Conservation (phyloP, 2,797 vertebrate genomes). For the Crenuchus spilurus region DNA sequence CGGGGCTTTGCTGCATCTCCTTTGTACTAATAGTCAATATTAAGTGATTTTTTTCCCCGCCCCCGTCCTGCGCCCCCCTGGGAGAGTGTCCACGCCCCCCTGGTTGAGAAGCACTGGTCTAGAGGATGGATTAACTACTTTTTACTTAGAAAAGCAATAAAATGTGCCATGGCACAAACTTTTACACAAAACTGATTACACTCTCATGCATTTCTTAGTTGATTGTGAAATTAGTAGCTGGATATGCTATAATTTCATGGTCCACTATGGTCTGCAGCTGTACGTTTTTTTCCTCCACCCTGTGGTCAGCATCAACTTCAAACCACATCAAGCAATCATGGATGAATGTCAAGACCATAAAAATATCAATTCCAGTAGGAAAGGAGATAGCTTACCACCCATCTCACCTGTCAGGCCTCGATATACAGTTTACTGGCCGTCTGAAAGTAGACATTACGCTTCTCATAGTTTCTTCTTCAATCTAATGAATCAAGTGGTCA, state of each 20-base stretch:
- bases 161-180: no score
- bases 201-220: neutral
- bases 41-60: no score
- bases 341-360: neutral
- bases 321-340: neutral
- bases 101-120: no score
- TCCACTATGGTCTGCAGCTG: neutral
- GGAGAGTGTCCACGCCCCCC: no score
- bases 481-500: neutral
- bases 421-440: neutral
- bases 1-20: no score
- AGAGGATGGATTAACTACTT: no score
- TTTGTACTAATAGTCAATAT: no score
- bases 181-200: no score
- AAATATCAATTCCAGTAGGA: neutral
- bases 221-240: neutral
- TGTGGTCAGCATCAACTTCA: neutral
- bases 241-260: neutral
- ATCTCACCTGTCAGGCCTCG: neutral
- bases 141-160: no score
- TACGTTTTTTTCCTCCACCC: neutral
- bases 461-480: neutral
- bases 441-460: neutral
- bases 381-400: neutral
- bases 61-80: no score